Conservation (phyloP, 2,797 vertebrate species). For the Cetoscarus ocellatus region DNA sequence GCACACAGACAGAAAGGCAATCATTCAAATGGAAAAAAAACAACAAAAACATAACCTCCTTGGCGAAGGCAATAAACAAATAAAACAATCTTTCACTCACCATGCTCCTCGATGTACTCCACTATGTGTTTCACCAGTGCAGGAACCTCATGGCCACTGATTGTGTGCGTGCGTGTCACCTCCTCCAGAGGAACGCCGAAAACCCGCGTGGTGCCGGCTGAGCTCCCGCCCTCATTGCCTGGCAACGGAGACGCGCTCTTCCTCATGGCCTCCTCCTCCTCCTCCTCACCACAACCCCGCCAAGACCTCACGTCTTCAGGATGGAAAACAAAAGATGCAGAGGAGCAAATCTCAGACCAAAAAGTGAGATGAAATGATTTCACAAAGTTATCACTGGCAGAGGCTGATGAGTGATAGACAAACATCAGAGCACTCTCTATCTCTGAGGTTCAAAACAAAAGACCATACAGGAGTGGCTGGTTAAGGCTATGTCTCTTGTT, state of each 20-base stretch:
- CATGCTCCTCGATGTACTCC: conserved; percentile 98
- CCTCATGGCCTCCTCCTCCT: conserved; percentile 96
- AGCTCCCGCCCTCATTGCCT: conserved; percentile 87
- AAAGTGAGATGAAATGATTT: conserved; percentile 11
- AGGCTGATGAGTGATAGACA: neutral
- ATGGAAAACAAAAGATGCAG: neutral
- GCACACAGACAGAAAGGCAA: too few species aligned
- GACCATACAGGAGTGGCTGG: conserved; percentile 12
- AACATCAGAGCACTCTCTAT: neutral
- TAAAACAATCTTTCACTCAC: conserved; percentile 78
- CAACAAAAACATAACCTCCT: too few species aligned
- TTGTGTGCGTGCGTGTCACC: conserved; percentile 90
- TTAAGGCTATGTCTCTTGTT: neutral
- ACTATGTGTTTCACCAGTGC: conserved; percentile 96
- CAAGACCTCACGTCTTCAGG: conserved; percentile 90
- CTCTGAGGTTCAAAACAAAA: conserved; percentile 13
- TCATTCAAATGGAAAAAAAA: too few species aligned
- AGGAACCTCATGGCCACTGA: conserved; percentile 92
- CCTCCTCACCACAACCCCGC: conserved; percentile 96
- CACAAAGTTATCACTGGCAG: neutral
- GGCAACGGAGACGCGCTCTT: conserved; percentile 98
- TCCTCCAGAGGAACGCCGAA: conserved; percentile 98
- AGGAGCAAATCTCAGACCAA: neutral
- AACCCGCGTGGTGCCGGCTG: conserved; percentile 91
- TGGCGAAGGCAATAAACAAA: too few species aligned